Percentiles rank a stretch among this genome's conserved stretches.
These are phyloP conservation scores for Campoletis sonorensis DNA, from an alignment of 1,140 invertebrate species.

Conservation along the genomic window DNA sequence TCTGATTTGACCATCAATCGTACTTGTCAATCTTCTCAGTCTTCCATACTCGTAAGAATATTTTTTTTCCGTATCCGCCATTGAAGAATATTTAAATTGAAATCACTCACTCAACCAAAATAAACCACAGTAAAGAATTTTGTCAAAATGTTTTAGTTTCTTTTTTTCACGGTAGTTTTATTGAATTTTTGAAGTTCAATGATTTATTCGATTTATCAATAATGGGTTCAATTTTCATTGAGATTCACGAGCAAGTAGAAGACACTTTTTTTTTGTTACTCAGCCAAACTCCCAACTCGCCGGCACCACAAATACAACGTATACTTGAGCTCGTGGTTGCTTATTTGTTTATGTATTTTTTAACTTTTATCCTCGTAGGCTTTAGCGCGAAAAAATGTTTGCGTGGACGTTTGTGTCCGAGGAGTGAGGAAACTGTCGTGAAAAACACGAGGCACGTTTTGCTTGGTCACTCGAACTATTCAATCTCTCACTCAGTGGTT, in stretches of 20 bases:
- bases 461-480: neutral
- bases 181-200: neutral
- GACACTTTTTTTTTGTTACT: no score
- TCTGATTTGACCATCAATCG: slow-evolving; percentile 70
- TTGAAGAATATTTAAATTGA: slow-evolving; percentile 15
- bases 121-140: neutral
- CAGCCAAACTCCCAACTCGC: no score
- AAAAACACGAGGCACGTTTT: neutral
- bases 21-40: slow-evolving; percentile 78
- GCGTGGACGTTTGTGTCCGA: neutral
- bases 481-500: slow-evolving; percentile 10
- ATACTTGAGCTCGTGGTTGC: neutral
- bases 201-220: no score
- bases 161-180: neutral
- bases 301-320: no score
- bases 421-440: neutral
- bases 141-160: neutral
- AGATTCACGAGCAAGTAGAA: no score
- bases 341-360: neutral
- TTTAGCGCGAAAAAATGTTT: neutral
- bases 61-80: slow-evolving; percentile 66
- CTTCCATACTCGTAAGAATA: slow-evolving; percentile 80
- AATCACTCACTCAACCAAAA: neutral
- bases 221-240: no score
- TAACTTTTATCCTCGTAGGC: neutral